Evolutionary conservation across 2,888 invertebrate species (phyloP), one percentile per base, ranked within the genome.

Genomic region (Artemia sp.): DNA sequence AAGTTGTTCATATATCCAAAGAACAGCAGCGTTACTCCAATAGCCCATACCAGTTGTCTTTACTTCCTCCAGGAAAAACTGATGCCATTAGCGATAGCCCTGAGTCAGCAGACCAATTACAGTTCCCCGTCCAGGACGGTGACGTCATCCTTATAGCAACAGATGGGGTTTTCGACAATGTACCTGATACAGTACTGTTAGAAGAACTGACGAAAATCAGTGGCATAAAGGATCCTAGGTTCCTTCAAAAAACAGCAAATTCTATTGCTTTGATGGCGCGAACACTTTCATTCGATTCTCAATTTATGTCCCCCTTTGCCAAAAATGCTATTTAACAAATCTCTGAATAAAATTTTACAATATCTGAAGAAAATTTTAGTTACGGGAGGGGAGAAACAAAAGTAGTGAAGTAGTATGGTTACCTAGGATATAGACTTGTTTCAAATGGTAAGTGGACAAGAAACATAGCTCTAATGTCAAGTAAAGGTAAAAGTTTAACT

Each of bases 11-110:
- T 78, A 86, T 91, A 72, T 95, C 95, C 7, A 90, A 90, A 76
- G 97, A 97, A 78, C 97, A 97, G 77, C 94, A 95, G 76, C 97
- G 97, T 80, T 96, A 96, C 81, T 97, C 97, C 80, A 97, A 97
- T 81, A 96, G 97, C 58, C 97, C 97, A 6, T 97, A 92, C 83
- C 97, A 97, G 80, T 83, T 97, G 73, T 91, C 95, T 68, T 81
- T 96, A 75, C 92, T 95, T 53, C 96, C 96, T 38, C 92, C 93
- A 1, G 90, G 90, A 12, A 88, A 74, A 87, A 72, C 86, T 19
- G 19, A 88, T 76, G 93, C 93, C 72, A 85, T 93, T 24, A 90
- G 90, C 78, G 95, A 95, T 79, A 90, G 88, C 78, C 94, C 94
- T 9, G 92, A 93, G 76, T 88, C 92, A 68, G 94, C 95, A 24